These are phyloP conservation scores for Turritopsis rubra DNA, from an alignment of 30 jellyfish, hydroid and myxozoan species.

Conservation along the genomic window DNA sequence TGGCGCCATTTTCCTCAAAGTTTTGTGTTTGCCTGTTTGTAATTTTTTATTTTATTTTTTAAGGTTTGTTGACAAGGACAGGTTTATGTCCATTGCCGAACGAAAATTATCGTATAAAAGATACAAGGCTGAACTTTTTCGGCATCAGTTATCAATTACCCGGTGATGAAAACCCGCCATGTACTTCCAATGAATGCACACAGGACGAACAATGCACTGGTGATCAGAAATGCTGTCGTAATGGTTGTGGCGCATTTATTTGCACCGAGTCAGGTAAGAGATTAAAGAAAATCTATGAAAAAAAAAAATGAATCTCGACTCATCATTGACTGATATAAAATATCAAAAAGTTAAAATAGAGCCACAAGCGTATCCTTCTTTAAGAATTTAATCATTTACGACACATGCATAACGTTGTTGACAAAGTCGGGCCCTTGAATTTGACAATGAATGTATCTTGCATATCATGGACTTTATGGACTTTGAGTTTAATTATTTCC, in stretches of 20 bases:
- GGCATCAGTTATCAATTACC: slow-evolving; percentile 56
- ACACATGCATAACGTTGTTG: too few species aligned
- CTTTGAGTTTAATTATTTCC: too few species aligned
- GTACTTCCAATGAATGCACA: slow-evolving; percentile 52
- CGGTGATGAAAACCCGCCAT: slow-evolving; percentile 47
- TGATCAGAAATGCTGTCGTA: slow-evolving; percentile 71
- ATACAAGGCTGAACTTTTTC: slow-evolving; percentile 53
- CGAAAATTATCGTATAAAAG: slow-evolving; percentile 27
- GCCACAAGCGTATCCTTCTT: too few species aligned
- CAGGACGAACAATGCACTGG: slow-evolving; percentile 66
- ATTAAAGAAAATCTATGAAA: neutral
- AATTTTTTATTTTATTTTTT: neutral
- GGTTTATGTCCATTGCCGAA: slow-evolving; percentile 74
- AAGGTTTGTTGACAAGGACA: slow-evolving; percentile 65
- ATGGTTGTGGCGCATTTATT: slow-evolving; percentile 59
- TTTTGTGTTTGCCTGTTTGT: neutral
- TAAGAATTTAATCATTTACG: too few species aligned
- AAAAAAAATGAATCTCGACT: neutral
- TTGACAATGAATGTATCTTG: too few species aligned
- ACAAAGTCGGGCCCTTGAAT: too few species aligned
- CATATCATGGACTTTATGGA: too few species aligned
- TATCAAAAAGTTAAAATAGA: too few species aligned
- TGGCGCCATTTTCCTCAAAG: too few species aligned
- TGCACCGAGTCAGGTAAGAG: slow-evolving; percentile 71
- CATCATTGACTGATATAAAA: too few species aligned